phyloP scores from a whole-genome alignment of 2,113 vertebrate genomes.

The Triplophysa tibetana region DNA sequence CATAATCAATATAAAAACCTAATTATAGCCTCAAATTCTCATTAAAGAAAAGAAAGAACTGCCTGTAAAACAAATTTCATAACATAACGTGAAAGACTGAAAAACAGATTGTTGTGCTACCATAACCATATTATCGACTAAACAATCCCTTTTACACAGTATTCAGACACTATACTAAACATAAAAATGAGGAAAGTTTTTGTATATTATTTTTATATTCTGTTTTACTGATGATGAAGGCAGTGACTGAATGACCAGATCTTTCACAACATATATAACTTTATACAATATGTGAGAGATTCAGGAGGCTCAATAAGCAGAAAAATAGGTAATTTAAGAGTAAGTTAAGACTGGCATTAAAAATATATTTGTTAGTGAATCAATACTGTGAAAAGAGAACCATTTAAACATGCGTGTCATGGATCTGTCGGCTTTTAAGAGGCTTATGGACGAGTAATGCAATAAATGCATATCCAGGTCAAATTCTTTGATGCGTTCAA shows the following conservation, averaged over 20 bases:
- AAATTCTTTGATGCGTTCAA: slow-evolving; percentile 33
- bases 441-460: neutral
- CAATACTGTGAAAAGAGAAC: neutral
- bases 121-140: neutral
- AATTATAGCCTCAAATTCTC: slow-evolving; percentile 21
- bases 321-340: neutral
- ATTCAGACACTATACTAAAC: too few relatives aligned
- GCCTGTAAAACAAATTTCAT: neutral
- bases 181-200: too few relatives aligned
- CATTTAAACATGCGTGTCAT: slow-evolving; percentile 3
- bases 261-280: neutral
- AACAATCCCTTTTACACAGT: too few relatives aligned
- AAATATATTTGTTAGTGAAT: neutral
- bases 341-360: neutral
- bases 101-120: neutral
- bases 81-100: neutral
- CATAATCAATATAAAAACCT: too few relatives aligned
- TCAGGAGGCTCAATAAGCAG: neutral
- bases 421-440: neutral
- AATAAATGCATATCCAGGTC: slow-evolving; percentile 37
- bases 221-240: too few relatives aligned
- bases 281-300: too few relatives aligned
- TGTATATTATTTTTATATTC: too few relatives aligned
- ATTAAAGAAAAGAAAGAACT: slow-evolving; percentile 10
- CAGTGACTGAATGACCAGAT: neutral